Percentiles rank a stretch among this genome's conserved stretches.
Evolutionary conservation across 2,797 vertebrate genomes (phyloP).

Genomic region (Myotis pilosus): DNA sequence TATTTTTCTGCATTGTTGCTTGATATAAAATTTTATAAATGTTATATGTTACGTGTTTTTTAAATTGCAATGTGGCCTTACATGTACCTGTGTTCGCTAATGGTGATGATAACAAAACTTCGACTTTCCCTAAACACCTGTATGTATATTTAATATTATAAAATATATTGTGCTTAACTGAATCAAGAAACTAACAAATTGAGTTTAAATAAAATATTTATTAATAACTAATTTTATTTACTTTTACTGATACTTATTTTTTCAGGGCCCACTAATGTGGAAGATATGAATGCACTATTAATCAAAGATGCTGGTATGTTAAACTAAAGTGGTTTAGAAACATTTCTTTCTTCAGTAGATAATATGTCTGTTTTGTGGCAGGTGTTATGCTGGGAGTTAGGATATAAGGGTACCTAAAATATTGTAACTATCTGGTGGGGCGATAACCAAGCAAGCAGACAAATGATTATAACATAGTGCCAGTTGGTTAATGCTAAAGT

Average conservation of each 20-base stretch:
- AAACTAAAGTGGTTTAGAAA: conserved; percentile 54
- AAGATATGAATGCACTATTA: conserved; percentile 91
- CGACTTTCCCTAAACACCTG: neutral
- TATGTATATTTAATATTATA: neutral
- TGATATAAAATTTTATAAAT: neutral
- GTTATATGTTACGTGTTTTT: neutral
- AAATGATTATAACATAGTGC: neutral
- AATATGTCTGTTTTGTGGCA: neutral
- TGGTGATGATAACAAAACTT: neutral
- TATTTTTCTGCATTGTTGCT: conserved; percentile 36
- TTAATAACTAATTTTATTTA: conserved; percentile 33
- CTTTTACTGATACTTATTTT: conserved; percentile 69
- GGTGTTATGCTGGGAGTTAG: neutral
- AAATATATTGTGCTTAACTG: neutral
- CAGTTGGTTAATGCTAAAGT: neutral
- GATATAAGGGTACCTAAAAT: neutral
- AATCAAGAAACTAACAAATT: neutral
- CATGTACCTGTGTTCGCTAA: neutral
- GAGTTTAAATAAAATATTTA: conserved; percentile 20
- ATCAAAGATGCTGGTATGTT: conserved; percentile 97
- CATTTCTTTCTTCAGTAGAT: neutral
- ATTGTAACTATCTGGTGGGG: neutral
- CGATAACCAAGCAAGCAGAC: neutral
- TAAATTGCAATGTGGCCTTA: conserved; percentile 2
- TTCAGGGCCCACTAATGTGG: conserved; percentile 90